A percentile compares a stretch with the other conserved stretches of the same genome.
phyloP scores from a whole-genome alignment of 2,797 vertebrate genomes.

The Eurystomus glaucurus region DNA sequence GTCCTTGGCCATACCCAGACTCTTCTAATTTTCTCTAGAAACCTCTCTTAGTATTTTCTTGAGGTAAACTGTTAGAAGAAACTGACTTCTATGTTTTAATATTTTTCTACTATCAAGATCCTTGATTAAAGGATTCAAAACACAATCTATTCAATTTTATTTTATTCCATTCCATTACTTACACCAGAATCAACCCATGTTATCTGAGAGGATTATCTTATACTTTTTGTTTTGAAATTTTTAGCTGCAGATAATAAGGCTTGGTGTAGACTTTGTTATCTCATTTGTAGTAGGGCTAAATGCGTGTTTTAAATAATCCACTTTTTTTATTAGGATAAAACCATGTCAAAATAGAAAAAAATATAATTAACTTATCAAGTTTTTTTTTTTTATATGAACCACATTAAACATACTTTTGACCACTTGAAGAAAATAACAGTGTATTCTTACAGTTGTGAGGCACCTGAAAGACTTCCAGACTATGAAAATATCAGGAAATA shows the following conservation, averaged over 20 bases:
- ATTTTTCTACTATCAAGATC: background rate
- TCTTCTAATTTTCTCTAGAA: background rate
- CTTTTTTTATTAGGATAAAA: too few species aligned
- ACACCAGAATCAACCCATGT: background rate
- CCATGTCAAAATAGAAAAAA: background rate
- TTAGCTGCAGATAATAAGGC: background rate
- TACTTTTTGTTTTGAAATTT: background rate
- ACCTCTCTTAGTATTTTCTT: background rate
- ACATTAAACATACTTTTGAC: background rate
- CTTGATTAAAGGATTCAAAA: background rate
- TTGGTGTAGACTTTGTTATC: background rate
- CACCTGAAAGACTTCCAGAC: background rate
- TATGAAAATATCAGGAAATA: background rate
- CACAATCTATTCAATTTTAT: background rate
- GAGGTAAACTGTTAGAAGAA: background rate
- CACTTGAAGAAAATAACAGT: background rate
- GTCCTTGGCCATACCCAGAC: fast-evolving
- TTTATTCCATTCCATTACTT: background rate
- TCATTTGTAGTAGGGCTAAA: background rate
- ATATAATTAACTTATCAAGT: background rate
- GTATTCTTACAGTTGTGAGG: background rate
- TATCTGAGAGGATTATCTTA: background rate
- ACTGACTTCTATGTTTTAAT: fast-evolving
- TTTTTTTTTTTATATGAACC: background rate
- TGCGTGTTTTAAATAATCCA: background rate